Evolutionary conservation across 2,888 invertebrate species (phyloP), one percentile per base, ranked within the genome.

Genomic region (Cryptocheilus praepositus): DNA sequence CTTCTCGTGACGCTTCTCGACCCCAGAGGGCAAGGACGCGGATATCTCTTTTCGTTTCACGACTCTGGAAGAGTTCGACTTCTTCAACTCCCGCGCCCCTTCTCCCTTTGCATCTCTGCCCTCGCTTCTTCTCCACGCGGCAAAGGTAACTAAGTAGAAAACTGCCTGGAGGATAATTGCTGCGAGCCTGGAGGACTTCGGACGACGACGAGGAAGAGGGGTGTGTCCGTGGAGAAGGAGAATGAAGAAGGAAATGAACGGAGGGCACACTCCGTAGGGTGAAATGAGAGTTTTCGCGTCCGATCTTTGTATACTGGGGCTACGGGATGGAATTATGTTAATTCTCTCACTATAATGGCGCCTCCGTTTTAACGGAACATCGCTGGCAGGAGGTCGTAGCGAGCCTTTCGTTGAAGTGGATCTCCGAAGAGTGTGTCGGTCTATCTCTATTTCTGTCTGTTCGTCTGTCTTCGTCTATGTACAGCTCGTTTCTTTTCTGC

Each of bases 111-210:
- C 8, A 8, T 45, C 16, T 49, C 19, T 21, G 16, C 25, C 56
- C 21, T 7, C 7, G 21, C 11, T 8, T 5, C 36, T 28, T 36
- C 49, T 16, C 63, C 56, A 58, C 51, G 16, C 18, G 64, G 16
- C 71, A 73, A 67, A 80, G 68, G 74, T 77, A 83, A 81, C 80
- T 79, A 82, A 84, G 81, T 78, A 81, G 82, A 85, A 85, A 86
- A 84, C 79, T 77, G 82, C 78, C 79, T 74, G 79, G 76, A 84
- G 79, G 83, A 85, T 86, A 85, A 86, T 86, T 85, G 84, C 83
- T 19, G 57, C 71, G 76, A 77, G 76, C 77, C 76, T 70, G 64
- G 75, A 57, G 67, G 60, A 5, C 57, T 46, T 46, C 36, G 16
- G 4, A 36, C 36, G 36, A 36, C 11, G 36, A 36, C 36, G 46